Evolutionary conservation across 1,140 invertebrate species (phyloP).

Genomic region (Bombus picipes): DNA sequence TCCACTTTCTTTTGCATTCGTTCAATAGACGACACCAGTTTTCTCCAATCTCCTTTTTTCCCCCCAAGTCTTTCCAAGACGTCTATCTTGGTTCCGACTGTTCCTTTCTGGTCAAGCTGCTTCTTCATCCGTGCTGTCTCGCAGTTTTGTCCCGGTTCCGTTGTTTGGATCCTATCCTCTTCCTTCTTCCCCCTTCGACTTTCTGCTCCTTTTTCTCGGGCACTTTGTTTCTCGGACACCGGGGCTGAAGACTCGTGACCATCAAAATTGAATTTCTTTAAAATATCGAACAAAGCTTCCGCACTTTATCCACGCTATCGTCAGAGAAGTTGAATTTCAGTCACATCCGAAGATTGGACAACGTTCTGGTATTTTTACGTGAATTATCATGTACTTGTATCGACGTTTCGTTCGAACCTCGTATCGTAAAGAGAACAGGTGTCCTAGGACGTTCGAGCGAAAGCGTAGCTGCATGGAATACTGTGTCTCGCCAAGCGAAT

Average conservation of each 20-base stretch:
- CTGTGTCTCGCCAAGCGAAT: no score
- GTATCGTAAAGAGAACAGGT: no score
- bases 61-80: not conserved
- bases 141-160: not conserved
- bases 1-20: conserved; percentile 35
- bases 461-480: no score
- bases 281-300: not conserved
- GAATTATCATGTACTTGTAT: no score
- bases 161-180: not conserved
- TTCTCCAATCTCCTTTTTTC: not conserved
- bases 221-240: not conserved
- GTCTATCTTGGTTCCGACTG: not conserved
- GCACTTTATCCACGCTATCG: not conserved
- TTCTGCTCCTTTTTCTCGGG: no score
- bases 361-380: no score
- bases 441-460: no score
- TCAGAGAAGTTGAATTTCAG: not conserved
- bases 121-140: not conserved
- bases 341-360: not conserved
- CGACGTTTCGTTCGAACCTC: no score
- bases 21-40: not conserved
- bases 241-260: fast-evolving
- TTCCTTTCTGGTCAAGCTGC: not conserved
- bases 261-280: not conserved
- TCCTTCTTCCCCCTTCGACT: no score